phyloP scores from a whole-genome alignment of 2,888 invertebrate genomes.

The Bellardia pandia region DNA sequence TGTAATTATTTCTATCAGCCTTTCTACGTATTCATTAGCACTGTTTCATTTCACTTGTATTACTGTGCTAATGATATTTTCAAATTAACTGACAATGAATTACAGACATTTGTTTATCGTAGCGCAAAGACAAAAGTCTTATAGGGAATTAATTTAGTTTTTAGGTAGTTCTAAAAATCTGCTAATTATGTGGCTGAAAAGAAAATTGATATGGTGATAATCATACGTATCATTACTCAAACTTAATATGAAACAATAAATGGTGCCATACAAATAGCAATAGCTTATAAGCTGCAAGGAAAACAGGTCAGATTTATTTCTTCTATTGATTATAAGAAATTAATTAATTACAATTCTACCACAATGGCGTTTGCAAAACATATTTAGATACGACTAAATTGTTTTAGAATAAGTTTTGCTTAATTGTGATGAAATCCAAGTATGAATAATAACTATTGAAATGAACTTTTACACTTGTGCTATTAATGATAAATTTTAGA shows the following conservation, averaged over 20 bases:
- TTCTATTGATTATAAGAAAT: conserved; percentile 10
- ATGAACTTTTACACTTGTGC: too few species aligned
- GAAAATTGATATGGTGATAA: not conserved
- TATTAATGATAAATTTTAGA: too few species aligned
- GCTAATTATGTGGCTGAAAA: not conserved
- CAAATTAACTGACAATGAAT: conserved; percentile 48
- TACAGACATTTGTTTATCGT: not conserved
- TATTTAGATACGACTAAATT: too few species aligned
- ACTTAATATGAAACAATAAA: conserved; percentile 5
- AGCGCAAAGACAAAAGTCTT: conserved; percentile 13
- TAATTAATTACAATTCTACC: conserved; percentile 27
- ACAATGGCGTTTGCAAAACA: too few species aligned
- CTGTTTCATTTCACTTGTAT: not conserved
- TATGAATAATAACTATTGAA: too few species aligned
- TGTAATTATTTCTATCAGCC: not conserved
- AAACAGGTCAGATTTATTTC: conserved; percentile 9
- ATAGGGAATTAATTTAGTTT: conserved; percentile 7
- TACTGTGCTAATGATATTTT: conserved; percentile 18
- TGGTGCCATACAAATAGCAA: not conserved
- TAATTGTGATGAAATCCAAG: too few species aligned
- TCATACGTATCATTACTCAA: conserved; percentile 12
- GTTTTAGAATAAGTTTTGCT: too few species aligned
- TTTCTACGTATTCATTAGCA: conserved; percentile 18
- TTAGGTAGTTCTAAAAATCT: not conserved
- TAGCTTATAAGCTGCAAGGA: not conserved